Evolutionary conservation across 2,797 vertebrate genomes (phyloP).

Genomic region (Nothura maculosa): DNA sequence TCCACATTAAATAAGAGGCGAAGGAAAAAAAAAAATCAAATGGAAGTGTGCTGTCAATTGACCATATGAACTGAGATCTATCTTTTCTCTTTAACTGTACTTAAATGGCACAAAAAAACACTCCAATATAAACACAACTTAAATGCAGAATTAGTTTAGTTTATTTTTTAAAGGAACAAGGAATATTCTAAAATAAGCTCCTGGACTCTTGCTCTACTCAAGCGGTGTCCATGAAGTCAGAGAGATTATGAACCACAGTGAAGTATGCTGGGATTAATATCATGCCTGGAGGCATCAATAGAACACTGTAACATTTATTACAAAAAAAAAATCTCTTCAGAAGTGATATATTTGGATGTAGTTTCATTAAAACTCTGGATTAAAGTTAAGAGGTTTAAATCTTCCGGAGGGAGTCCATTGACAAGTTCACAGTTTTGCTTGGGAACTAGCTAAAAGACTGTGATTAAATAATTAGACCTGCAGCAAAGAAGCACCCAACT

Average conservation of each 20-base stretch:
- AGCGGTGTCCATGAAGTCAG: background rate
- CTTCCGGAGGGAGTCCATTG: background rate
- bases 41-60: background rate
- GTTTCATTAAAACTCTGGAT: slow-evolving; percentile 32
- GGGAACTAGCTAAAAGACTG: background rate
- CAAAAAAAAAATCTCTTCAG: background rate
- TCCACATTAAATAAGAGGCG: background rate
- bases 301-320: background rate
- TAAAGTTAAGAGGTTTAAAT: slow-evolving; percentile 50
- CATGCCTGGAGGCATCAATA: background rate
- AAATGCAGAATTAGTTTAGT: background rate
- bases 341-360: background rate
- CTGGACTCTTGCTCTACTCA: background rate
- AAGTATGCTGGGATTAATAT: background rate
- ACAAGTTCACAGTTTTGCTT: background rate
- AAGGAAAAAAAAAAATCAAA: background rate
- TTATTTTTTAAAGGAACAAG: background rate
- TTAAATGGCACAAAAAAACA: background rate
- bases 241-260: background rate
- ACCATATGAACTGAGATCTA: background rate
- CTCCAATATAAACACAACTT: background rate
- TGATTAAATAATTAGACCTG: background rate
- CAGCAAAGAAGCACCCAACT: background rate
- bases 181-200: background rate
- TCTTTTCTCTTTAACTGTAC: background rate